phyloP scores from a whole-genome alignment of 2,888 invertebrate genomes.

The Spatulosminthurus flaviceps region DNA sequence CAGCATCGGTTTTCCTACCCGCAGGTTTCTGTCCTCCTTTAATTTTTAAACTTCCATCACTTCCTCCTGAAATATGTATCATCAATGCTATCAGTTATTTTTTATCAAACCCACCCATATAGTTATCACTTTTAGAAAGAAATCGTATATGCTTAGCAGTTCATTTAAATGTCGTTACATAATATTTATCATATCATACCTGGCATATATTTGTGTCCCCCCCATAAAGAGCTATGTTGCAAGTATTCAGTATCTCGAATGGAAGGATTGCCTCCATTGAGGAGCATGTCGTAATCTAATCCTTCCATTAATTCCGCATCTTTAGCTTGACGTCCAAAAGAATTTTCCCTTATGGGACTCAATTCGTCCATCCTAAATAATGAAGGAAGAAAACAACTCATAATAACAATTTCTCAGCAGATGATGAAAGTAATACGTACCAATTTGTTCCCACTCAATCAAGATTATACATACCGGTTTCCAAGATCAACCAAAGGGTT shows the following conservation, averaged over 20 bases:
- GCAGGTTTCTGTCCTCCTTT: constrained; percentile 76
- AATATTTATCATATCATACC: constrained; percentile 52
- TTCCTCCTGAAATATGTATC: too few relatives aligned
- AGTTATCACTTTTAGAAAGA: too few relatives aligned
- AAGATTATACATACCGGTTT: constrained; percentile 50
- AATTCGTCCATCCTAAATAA: constrained; percentile 54
- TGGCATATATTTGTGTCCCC: constrained; percentile 72
- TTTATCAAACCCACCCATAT: too few relatives aligned
- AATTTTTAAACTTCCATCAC: constrained; percentile 36
- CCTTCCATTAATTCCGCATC: constrained; percentile 63
- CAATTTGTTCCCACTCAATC: too few relatives aligned
- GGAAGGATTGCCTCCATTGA: constrained; percentile 78
- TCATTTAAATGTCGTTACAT: too few relatives aligned
- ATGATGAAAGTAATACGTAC: too few relatives aligned
- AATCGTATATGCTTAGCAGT: too few relatives aligned
- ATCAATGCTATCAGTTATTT: too few relatives aligned
- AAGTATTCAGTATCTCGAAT: constrained; percentile 87
- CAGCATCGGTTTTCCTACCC: constrained; percentile 88
- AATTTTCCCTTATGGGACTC: constrained; percentile 33
- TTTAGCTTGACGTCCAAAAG: constrained; percentile 57
- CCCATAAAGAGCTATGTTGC: constrained; percentile 82
- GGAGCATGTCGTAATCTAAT: constrained; percentile 77
- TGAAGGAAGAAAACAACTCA: background rate
- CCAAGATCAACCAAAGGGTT: constrained; percentile 56
- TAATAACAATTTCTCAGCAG: too few relatives aligned